Evolutionary conservation across 2,113 vertebrate species (phyloP), one percentile per base, ranked within the genome.

Genomic region (Elephantulus edwardii): DNA sequence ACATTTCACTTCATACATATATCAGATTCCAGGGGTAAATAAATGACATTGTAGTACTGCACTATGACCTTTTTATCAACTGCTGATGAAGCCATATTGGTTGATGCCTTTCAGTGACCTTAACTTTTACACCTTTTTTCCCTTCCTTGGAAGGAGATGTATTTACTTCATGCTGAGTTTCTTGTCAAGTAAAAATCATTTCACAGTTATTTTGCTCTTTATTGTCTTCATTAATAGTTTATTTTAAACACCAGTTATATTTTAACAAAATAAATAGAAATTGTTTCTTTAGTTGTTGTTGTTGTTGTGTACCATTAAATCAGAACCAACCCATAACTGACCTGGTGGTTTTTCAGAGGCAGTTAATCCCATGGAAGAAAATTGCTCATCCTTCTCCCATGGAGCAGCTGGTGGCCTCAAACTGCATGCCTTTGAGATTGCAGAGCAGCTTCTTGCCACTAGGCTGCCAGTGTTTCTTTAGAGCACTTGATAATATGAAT

Each of bases 161-260:
- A 60, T 85, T 85, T 81, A 44, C 40, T 40, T 40, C 50, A 26
- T 20, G 48, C 86, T 42, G 20, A 79, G 13, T 22, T 89, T 86
- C 42, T 83, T 56, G 28, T 91, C n/a, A 85, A 50, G 20, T 84
- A 58, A 84, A 91, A 91, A 81, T 20, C 22, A 20, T 10, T 46
- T 75, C 35, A 0, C 30, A 42, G 46, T 79, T 86, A 17, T 13
- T 72, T 38, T 66, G n/a, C 5, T 81, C 38, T 83, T 91, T 66
- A 26, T 66, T 78, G 68, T 66, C 28, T 91, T 83, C 12, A 33
- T 54, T 89, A 33, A 46, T 14, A 72, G 33, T 48, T 87, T 9
- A 78, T 78, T 95, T 82, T 38, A 64, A 60, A 54, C 10, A 66
- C 46, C 78, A 30, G 38, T 88, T 86, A 86, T 42, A 85, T 78